Base-by-base conservation (phyloP, 1,140 invertebrate genomes). In the Manduca sexta region DNA sequence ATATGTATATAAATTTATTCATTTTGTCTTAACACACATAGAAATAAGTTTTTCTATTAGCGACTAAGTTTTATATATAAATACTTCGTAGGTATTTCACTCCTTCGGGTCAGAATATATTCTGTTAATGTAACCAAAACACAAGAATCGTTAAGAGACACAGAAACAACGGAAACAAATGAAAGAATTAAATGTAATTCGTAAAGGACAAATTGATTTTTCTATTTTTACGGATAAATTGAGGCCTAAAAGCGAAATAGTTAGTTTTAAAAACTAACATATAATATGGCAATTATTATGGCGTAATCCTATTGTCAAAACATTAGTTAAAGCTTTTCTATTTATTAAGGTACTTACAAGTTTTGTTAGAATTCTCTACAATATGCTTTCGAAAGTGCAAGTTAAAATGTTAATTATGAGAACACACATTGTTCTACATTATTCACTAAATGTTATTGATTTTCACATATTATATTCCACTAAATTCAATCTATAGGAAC, bases 401-500 rank as follows among this genome's bases (percentile, higher is more conserved):
- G n/a, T n/a, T 35, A n/a, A 12, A 10, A 35, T 35, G 34, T 35
- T n/a, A 35, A 35, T 12, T 35, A 12, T 13, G 11, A 35, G 8
- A 41, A 47, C 12, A 30, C 21, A 45, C 10, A 44, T n/a, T 55
- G 38, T 17, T 38, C 35, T 49, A 45, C 26, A 50, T 44, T 47
- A 50, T 50, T 50, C 39, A 4, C 49, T 56, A 51, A 47, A 40
- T 47, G 41, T 45, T 33, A 34, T 54, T 49, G 52, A 38, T 18
- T 50, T 26, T 40, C 34, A 43, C 53, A 49, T 50, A 59, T 55
- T 61, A 66, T 39, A 56, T 64, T 69, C 52, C 61, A 64, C 62
- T 73, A 77, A 75, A 74, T 69, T 74, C 78, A 72, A 63, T 64
- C 64, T 73, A 79, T 81, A 84, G 80, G 80, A 84, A 84, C 80